phyloP scores from a whole-genome alignment of 2,113 vertebrate genomes.

The Turnix velox region DNA sequence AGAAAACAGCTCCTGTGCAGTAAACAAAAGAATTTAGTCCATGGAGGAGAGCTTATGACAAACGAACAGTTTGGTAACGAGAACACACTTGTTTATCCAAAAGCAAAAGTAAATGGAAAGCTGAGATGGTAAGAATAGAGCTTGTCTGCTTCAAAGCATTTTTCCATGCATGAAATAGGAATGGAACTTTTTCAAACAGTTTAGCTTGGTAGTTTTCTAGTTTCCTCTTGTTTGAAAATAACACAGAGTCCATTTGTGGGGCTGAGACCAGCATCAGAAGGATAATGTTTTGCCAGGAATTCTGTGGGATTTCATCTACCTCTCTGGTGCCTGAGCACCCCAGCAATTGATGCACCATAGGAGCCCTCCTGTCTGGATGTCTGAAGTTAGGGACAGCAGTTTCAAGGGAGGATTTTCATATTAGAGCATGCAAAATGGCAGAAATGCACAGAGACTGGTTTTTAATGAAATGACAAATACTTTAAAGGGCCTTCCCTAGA shows the following conservation, averaged over 20 bases:
- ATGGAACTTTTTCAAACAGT: slow-evolving; percentile 26
- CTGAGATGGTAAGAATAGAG: neutral
- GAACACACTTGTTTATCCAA: neutral
- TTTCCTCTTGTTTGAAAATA: neutral
- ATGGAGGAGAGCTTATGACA: neutral
- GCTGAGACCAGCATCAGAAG: neutral
- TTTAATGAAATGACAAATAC: neutral
- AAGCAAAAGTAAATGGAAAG: slow-evolving; percentile 7
- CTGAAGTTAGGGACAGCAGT: neutral
- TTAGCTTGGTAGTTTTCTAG: neutral
- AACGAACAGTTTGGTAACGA: neutral
- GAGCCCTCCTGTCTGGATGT: neutral
- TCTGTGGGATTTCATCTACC: neutral
- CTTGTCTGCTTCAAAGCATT: neutral
- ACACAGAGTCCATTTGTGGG: neutral
- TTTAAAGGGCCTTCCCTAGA: neutral
- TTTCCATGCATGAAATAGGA: neutral
- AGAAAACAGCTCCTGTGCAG: neutral
- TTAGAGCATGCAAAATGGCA: neutral
- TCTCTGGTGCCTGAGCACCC: neutral
- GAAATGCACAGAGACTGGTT: neutral
- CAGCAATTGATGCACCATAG: neutral
- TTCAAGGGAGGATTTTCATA: neutral
- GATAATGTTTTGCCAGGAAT: neutral
- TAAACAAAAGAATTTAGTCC: neutral